phyloP scores from a whole-genome alignment of 2,113 vertebrate species.

The Oenanthe melanoleuca region DNA sequence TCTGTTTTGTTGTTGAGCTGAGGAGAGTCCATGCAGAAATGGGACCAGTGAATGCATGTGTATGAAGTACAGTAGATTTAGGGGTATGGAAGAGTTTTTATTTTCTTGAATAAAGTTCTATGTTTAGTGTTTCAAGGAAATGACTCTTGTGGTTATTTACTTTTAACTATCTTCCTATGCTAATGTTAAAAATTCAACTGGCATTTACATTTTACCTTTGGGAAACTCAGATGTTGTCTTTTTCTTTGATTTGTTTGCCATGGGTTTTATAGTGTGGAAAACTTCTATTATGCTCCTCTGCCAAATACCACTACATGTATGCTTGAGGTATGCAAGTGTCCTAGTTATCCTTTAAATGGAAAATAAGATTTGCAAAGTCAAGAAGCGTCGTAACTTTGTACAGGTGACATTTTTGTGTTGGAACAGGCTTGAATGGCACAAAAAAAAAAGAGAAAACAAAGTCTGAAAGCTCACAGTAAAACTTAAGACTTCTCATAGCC shows the following conservation, averaged over 20 bases:
- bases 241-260: background rate
- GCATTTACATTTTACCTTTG: background rate
- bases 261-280: background rate
- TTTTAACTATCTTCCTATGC: background rate
- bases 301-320: background rate
- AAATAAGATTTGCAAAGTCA: background rate
- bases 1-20: background rate
- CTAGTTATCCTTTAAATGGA: background rate
- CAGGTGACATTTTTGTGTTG: background rate
- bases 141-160: background rate
- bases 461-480: background rate
- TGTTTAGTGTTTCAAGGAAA: background rate
- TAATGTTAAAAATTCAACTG: background rate
- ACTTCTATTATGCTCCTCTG: background rate
- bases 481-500: background rate
- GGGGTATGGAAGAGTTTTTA: background rate
- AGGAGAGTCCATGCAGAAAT: background rate
- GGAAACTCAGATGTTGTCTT: background rate
- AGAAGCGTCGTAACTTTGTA: background rate
- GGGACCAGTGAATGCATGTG: fast-evolving
- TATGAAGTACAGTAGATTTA: background rate
- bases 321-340: background rate
- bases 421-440: background rate
- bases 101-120: background rate
- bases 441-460: background rate